Base-by-base conservation (phyloP, 2,797 vertebrate genomes). In the Yasuhikotakia modesta region DNA sequence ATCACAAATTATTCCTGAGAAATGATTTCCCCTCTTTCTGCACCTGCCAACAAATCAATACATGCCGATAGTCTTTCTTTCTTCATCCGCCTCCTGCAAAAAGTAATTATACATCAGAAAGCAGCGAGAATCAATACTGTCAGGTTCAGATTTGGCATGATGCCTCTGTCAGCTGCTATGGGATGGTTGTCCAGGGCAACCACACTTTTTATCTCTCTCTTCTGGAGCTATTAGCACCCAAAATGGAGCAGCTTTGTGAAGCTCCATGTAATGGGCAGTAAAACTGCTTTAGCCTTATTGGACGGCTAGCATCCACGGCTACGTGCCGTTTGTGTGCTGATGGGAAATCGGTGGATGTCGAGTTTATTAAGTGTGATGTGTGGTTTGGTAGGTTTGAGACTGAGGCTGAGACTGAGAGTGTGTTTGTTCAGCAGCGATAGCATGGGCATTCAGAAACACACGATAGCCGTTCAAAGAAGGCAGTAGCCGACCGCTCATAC, bases 71-170 rank as follows among this genome's bases (percentile, higher is more conserved):
- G 91, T 92, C 93, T 90, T 88, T 85, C 61, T 74, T 27, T 69
- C 76, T 52, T 77, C 55, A 82, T 50, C 77, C 72, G 67, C 19
- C 24, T 63, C 65, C 60, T 50, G 64, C 94, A 92, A 93, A 93
- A 96, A 95, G 95, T 97, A 96, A 98, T 98, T 99, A 98, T 95
- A 96, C 91, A 94, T 90, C 89, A 92, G 94, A 92, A 94, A 97
- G 69, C 94, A 94, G 95, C 95, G 93, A 92, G 92, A 94, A 95
- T 97, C 96, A 90, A 97, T 98, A 95, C 85, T 79, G 91, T 91
- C 91, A 93, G 93, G 93, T 93, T 93, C 92, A 89, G 91, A 88
- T 92, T 88, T 85, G 88, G 81, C 73, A 17, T 43, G 82, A 81
- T 85, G 73, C 83, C 87, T 90, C 84, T 66, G 82, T 92, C 92